Base-by-base conservation (phyloP, 2,113 vertebrate species). In the Rattus rattus region DNA sequence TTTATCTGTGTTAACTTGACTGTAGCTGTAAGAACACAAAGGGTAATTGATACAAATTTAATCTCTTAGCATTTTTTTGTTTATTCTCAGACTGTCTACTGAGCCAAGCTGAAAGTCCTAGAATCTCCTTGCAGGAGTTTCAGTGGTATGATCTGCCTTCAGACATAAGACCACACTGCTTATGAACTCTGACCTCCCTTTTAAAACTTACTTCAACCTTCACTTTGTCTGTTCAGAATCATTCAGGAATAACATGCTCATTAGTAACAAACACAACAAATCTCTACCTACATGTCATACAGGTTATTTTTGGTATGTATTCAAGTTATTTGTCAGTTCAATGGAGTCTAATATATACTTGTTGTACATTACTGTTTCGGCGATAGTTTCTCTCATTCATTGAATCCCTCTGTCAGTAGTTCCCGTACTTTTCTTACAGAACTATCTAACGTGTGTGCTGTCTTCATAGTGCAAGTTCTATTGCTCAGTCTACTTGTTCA, bases 181-280 rank as follows among this genome's bases (percentile, higher is more conserved):
- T n/a, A 8, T 94, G 65, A 90, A 84, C 52, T 76, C 39, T 33
- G 43, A 52, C 20, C 0, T 70, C 13, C 69, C 9, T 65, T 22
- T 87, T 22, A 69, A n/a, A 87, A 92, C 63, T 79, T 72, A 94
- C 17, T 96, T 97, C 0, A 0, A 54, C 92, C 90, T 92, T 92
- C 91, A 92, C 56, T 95, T 95, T 43, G 94, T 81, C 87, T 87
- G n/a, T 83, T 92, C 93, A 86, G 94, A 96, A 88, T 94, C 91
- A 96, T 90, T 94, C 72, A 95, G 92, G 86, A 96, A 52, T 70
- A 97, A 96, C 96, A 96, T 92, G 88, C 97, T 86, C 95, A 30
- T 93, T 94, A 92, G 89, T 0, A 30, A 43, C 36, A 88, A 97
- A 96, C 96, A 75, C 56, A 94, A 97, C 56, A 59, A 86, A 91